Conservation (phyloP, 2,113 vertebrate genomes). For the Antennarius striatus region DNA sequence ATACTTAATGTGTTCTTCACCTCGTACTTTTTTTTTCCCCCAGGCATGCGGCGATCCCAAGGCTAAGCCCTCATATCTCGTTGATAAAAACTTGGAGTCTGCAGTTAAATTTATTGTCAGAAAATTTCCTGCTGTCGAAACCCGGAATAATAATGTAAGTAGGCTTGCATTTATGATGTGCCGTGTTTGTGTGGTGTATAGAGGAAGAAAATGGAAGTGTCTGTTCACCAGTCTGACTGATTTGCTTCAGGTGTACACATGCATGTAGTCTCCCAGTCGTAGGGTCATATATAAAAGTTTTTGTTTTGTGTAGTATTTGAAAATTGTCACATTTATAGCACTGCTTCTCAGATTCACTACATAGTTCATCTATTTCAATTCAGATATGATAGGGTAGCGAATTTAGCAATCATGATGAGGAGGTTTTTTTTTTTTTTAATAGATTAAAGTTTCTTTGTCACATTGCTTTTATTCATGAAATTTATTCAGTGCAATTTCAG, state of each 20-base stretch:
- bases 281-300: too few relatives aligned
- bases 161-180: background rate
- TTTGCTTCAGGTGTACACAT: background rate
- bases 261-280: background rate
- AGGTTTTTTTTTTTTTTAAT: too few relatives aligned
- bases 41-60: constrained; percentile 97
- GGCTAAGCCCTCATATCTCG: constrained; percentile 98
- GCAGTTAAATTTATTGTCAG: constrained; percentile 99
- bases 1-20: constrained; percentile 10
- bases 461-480: background rate
- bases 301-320: too few relatives aligned
- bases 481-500: background rate
- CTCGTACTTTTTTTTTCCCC: constrained; percentile 15
- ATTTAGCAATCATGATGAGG: too few relatives aligned
- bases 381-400: too few relatives aligned
- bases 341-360: too few relatives aligned
- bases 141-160: constrained; percentile 98
- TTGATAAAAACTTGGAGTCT: constrained; percentile 98
- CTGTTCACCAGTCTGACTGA: background rate
- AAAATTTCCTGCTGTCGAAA: constrained; percentile 97
- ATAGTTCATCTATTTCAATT: too few relatives aligned
- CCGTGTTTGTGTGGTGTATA: background rate
- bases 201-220: background rate
- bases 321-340: too few relatives aligned
- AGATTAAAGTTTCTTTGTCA: background rate